phyloP scores from a whole-genome alignment of 1,140 invertebrate species.

The Diploscapter pachys region DNA sequence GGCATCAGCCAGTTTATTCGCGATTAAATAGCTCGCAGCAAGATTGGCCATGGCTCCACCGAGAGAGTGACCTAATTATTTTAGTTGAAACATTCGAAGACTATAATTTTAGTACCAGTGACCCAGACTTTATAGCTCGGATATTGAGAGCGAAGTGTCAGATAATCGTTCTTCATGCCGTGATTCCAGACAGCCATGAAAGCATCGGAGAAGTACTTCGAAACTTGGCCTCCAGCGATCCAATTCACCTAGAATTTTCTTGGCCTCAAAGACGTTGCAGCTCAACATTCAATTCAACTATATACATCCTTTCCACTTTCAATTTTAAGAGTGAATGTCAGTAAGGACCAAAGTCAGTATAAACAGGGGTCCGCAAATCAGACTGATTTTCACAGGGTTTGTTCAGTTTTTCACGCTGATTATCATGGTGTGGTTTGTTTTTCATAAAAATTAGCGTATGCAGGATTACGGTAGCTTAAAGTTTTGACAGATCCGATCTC shows the following conservation, averaged over 20 bases:
- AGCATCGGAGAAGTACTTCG: constrained; percentile 41
- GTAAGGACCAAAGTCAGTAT: too few species aligned
- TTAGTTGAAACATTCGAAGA: background rate
- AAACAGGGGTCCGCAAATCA: too few species aligned
- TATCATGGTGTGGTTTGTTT: too few species aligned
- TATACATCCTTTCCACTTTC: too few species aligned
- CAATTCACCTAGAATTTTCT: constrained; percentile 10
- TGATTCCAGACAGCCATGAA: constrained; percentile 39
- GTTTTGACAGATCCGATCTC: too few species aligned
- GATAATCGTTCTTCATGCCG: constrained; percentile 42
- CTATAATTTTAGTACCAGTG: background rate
- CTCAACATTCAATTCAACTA: too few species aligned
- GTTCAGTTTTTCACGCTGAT: too few species aligned
- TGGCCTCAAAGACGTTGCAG: too few species aligned
- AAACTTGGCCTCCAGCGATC: constrained; percentile 41
- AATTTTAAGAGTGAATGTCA: too few species aligned
- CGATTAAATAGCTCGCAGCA: constrained; percentile 10
- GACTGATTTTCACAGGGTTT: too few species aligned
- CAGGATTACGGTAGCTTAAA: too few species aligned
- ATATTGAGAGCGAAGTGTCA: constrained; percentile 27
- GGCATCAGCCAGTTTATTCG: constrained; percentile 1
- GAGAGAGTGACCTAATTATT: constrained; percentile 33
- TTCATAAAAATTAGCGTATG: too few species aligned
- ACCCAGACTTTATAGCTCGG: constrained; percentile 47
- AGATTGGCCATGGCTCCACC: constrained; percentile 34